Percentiles rank a stretch among this genome's conserved stretches.
phyloP scores from a whole-genome alignment of 2,797 vertebrate species.

The Micrastur ruficollis region DNA sequence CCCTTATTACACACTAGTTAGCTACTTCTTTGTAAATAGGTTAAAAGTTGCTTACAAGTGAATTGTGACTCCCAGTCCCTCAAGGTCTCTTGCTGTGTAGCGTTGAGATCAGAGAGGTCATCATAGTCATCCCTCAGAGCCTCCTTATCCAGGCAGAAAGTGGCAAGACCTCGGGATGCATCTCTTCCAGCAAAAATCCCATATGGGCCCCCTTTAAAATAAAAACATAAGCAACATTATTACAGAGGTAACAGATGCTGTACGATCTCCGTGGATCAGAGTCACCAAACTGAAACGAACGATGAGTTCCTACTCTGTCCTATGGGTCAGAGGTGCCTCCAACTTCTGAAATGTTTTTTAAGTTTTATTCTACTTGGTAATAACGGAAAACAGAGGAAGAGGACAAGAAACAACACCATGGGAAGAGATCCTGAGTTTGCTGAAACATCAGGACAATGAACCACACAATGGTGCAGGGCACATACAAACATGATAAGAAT shows the following conservation, averaged over 20 bases:
- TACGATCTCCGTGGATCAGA: neutral
- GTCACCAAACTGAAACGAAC: neutral
- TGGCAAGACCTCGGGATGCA: conserved; percentile 95
- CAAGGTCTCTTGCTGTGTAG: conserved; percentile 90
- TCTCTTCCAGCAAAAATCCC: conserved; percentile 96
- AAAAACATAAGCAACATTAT: conserved; percentile 26
- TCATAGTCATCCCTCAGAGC: conserved; percentile 89
- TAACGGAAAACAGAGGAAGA: neutral
- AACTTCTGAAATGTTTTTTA: neutral
- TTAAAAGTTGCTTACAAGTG: conserved; percentile 83
- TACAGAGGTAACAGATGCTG: neutral
- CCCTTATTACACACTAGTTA: neutral
- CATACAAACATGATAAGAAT: neutral
- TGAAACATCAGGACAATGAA: neutral
- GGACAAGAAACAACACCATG: neutral
- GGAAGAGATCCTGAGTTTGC: neutral
- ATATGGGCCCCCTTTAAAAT: conserved; percentile 89
- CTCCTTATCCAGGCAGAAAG: conserved; percentile 94
- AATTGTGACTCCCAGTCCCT: conserved; percentile 96
- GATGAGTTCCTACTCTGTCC: neutral
- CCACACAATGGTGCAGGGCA: rapidly evolving
- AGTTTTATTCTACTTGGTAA: neutral
- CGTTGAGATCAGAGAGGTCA: conserved; percentile 92
- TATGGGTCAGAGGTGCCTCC: neutral
- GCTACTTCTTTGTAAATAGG: neutral